Evolutionary conservation across 2,888 invertebrate genomes (phyloP).

Genomic region (Athripsodes cinereus): DNA sequence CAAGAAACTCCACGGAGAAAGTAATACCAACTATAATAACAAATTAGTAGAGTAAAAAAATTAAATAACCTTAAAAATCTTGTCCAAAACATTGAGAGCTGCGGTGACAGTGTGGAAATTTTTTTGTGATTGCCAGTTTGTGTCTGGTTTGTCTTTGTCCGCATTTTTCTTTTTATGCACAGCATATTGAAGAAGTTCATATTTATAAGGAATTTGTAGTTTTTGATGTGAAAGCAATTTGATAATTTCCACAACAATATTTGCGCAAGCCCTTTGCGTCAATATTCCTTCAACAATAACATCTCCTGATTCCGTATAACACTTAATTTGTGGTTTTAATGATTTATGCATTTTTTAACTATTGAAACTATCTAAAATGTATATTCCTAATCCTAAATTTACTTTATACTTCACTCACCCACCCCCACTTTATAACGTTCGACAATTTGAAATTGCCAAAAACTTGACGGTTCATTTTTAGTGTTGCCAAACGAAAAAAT

Average conservation of each 20-base stretch:
- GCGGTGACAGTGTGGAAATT: conserved; percentile 42
- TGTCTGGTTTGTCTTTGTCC: conserved; percentile 27
- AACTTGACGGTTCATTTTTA: not conserved
- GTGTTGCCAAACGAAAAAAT: not conserved
- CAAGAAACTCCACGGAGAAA: too few relatives aligned
- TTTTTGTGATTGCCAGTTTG: conserved; percentile 41
- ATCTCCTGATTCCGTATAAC: not conserved
- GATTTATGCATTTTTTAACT: not conserved
- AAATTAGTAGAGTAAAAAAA: too few relatives aligned
- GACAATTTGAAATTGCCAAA: not conserved
- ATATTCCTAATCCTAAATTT: not conserved
- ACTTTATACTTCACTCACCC: not conserved
- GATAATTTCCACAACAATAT: conserved; percentile 50
- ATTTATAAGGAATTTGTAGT: conserved; percentile 49
- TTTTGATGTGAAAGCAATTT: conserved; percentile 54
- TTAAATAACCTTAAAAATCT: conserved; percentile 40
- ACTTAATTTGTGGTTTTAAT: not conserved
- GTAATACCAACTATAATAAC: too few relatives aligned
- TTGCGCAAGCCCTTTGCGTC: conserved; percentile 52
- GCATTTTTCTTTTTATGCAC: conserved; percentile 33
- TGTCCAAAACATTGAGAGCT: conserved; percentile 44
- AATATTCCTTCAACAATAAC: conserved; percentile 41
- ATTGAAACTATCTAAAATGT: not conserved
- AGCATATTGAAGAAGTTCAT: conserved; percentile 46
- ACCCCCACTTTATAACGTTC: not conserved